Evolutionary conservation across 2,113 vertebrate genomes (phyloP).

Genomic region (Herpetotheres cachinnans): DNA sequence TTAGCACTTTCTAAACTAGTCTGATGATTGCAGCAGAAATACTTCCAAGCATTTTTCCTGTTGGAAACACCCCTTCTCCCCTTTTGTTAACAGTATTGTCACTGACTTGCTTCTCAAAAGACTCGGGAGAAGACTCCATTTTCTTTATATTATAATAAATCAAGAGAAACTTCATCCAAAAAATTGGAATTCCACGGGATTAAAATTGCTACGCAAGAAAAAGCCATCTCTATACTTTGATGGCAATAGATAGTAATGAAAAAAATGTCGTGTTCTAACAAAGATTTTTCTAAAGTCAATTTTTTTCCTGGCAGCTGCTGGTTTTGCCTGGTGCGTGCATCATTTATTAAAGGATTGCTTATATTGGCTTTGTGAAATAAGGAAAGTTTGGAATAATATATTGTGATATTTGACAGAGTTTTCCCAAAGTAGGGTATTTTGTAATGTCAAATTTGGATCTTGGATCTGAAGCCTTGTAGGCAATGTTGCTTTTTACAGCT

Average conservation of each 20-base stretch:
- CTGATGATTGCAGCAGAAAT: not conserved
- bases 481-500: not conserved
- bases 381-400: slow-evolving; percentile 21
- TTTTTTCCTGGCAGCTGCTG: slow-evolving; percentile 31
- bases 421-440: not conserved
- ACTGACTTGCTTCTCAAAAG: not conserved
- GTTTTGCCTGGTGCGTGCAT: not conserved
- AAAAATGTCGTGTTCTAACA: slow-evolving; percentile 58
- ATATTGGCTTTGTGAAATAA: slow-evolving; percentile 33
- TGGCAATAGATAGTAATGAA: slow-evolving; percentile 55
- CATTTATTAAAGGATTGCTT: slow-evolving; percentile 51
- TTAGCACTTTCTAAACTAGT: not conserved
- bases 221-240: slow-evolving; percentile 20
- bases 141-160: slow-evolving; percentile 42
- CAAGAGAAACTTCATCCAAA: slow-evolving; percentile 44
- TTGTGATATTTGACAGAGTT: slow-evolving; percentile 10
- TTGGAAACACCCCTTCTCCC: not conserved
- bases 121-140: not conserved
- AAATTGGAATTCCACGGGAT: slow-evolving; percentile 53
- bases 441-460: slow-evolving; percentile 7
- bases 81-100: not conserved
- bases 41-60: not conserved
- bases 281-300: slow-evolving; percentile 60
- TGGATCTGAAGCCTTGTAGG: not conserved
- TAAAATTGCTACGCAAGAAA: slow-evolving; percentile 50